Base-by-base conservation (phyloP, 2,113 vertebrate species). In the Uria lomvia region DNA sequence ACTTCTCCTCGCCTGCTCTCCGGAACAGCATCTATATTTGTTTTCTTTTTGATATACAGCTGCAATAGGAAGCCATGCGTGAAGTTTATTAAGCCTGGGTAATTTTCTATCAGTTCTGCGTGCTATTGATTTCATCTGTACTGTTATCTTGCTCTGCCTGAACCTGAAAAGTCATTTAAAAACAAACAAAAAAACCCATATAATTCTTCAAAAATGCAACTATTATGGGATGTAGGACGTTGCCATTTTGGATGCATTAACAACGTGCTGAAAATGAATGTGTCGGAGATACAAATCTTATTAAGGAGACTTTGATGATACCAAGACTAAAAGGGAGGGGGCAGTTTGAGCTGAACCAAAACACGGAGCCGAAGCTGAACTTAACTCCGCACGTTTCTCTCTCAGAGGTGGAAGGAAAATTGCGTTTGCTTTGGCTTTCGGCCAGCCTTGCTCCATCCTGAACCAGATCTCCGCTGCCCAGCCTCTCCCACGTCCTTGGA, bases 81-180 rank as follows among this genome's bases (percentile, higher is more conserved):
- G 94, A 88, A 75, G 78, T 95, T 96, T 84, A 91, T 92, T 86
- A 95, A 88, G 86, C 81, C 30, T 14, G 80, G 67, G 86, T 92
- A 79, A 97, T 97, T 97, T 96, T 87, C 97, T 91, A 24, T 96
- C 72, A 5, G 63, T 97, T 97, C 96, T 90, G 56, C n/a, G 12
- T 55, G 3, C 75, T 94, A 90, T 94, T 86, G 96, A 94, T 97
- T 83, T 71, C 84, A 70, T 80, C 94, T 86, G 4, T 4, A 4
- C 67, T 8, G 52, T 89, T 95, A 13, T 90, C 93, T 66, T 40
- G 32, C 77, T 79, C 63, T 66, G 84, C 30, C 92, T 55, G 74
- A 80, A 47, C 93, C 85, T 47, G 74, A 77, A 59, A 92, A 92
- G 75, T 72, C 81, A 83, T 96, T 92, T 86, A 55, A 94, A 92